phyloP scores from a whole-genome alignment of 2,797 vertebrate species.

The Potorous gilbertii region DNA sequence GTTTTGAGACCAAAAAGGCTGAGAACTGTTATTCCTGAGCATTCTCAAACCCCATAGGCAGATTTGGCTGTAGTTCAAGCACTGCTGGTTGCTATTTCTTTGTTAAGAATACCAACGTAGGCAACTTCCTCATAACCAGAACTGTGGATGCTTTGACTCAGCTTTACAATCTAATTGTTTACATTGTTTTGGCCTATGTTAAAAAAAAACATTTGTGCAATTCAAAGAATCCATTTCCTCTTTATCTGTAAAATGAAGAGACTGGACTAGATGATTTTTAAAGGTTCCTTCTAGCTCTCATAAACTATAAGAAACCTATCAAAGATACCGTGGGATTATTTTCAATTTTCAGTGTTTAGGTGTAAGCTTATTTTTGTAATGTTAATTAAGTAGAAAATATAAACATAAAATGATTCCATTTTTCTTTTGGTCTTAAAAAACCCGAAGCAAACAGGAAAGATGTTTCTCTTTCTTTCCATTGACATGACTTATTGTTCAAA shows the following conservation, averaged over 20 bases:
- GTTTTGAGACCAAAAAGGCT: neutral
- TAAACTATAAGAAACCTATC: neutral
- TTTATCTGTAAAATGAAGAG: neutral
- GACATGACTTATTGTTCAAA: constrained; percentile 38
- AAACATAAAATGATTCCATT: neutral
- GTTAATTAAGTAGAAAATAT: neutral
- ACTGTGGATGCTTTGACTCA: neutral
- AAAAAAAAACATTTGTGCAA: neutral
- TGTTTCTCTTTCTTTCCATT: constrained; percentile 27
- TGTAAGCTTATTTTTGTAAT: neutral
- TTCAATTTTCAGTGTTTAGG: neutral
- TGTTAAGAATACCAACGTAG: neutral
- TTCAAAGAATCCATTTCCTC: neutral
- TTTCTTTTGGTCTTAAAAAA: neutral
- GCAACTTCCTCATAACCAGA: neutral
- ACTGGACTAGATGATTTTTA: neutral
- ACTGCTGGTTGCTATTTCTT: neutral
- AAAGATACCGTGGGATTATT: neutral
- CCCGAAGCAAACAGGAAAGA: constrained; percentile 15
- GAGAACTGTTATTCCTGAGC: neutral
- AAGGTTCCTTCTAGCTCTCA: neutral
- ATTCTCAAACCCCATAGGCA: neutral
- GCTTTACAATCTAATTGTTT: neutral
- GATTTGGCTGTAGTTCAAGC: neutral
- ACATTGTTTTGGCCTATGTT: neutral